Base-by-base conservation (phyloP, 2,888 invertebrate species). In the Agrilus mali region DNA sequence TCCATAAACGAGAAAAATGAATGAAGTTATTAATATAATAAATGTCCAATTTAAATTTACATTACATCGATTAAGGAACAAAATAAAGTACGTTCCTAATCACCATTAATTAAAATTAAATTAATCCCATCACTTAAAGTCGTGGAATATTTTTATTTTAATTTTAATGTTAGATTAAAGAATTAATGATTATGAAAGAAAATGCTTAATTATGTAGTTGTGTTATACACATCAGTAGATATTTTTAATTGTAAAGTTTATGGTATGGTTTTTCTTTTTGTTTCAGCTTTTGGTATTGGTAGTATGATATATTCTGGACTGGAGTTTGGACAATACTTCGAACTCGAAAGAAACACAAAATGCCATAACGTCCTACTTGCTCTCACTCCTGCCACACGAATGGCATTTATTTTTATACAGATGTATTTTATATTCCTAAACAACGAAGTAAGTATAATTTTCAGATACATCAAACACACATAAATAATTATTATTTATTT, bases 381-480 rank as follows among this genome's bases (percentile, higher is more conserved):
- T 0, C 70, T 94, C 41, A 89, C 93, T 4, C 94, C 95, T 0
- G 86, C 92, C 6, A 86, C 92, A 0, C 76, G 93, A 53, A 90
- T 95, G 85, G 85, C 88, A 43, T 95, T 96, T 71, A 95, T 93
- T 58, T 94, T 96, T 68, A 86, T 93, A 59, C 95, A 96, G 70
- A 90, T 96, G 82, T 96, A 96, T 69, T 96, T 96, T 70, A 92
- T 96, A 68, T 96, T 96, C 72, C 78, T 95, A 47, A 95, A 95
- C 68, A 90, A 93, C 64, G 90, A 94, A 82, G 93, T 92, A 63
- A 68, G 68, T 44, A 36, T 17, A 15, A 20, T n/a, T n/a, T n/a
- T n/a, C n/a, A n/a, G n/a, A n/a, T n/a, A n/a, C n/a, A n/a, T n/a
- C n/a, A n/a, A n/a, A n/a, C n/a, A n/a, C n/a, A n/a, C n/a, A n/a